These are phyloP conservation scores for Acanthosepion lycidas DNA, from an alignment of 2,888 invertebrate species.

Conservation along the genomic window DNA sequence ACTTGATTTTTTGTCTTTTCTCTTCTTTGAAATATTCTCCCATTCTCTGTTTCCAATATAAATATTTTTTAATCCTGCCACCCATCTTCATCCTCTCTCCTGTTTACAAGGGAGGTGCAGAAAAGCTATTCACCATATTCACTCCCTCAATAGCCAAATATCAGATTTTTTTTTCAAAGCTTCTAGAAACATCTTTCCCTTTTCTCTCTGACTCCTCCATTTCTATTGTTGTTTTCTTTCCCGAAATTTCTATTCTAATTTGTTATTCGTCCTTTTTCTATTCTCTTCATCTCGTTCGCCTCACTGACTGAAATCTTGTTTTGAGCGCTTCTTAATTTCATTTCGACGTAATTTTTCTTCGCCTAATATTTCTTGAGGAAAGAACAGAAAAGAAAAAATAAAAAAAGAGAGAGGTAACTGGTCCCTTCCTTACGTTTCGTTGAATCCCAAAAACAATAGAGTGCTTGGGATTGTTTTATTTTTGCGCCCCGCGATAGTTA, in stretches of 20 bases:
- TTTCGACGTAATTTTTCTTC: background rate
- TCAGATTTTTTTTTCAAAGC: too few relatives aligned
- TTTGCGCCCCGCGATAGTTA: background rate
- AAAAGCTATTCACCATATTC: too few relatives aligned
- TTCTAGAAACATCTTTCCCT: background rate
- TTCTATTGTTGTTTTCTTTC: background rate
- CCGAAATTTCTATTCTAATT: background rate
- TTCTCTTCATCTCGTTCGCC: background rate
- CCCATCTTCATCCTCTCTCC: too few relatives aligned
- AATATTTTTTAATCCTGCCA: too few relatives aligned
- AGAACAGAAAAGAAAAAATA: background rate
- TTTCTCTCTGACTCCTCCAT: background rate
- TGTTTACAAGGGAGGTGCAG: too few relatives aligned
- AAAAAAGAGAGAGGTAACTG: background rate
- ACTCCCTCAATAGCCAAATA: too few relatives aligned
- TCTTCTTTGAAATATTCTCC: background rate
- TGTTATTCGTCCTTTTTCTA: background rate
- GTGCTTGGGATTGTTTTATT: background rate
- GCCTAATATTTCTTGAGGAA: background rate
- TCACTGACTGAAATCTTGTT: background rate
- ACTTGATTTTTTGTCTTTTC: background rate
- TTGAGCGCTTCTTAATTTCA: slow-evolving; percentile 33
- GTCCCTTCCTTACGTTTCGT: background rate
- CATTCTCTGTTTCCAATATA: background rate
- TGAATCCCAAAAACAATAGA: background rate